phyloP scores from a whole-genome alignment of 2,888 invertebrate species.

The Catonia carolina region DNA sequence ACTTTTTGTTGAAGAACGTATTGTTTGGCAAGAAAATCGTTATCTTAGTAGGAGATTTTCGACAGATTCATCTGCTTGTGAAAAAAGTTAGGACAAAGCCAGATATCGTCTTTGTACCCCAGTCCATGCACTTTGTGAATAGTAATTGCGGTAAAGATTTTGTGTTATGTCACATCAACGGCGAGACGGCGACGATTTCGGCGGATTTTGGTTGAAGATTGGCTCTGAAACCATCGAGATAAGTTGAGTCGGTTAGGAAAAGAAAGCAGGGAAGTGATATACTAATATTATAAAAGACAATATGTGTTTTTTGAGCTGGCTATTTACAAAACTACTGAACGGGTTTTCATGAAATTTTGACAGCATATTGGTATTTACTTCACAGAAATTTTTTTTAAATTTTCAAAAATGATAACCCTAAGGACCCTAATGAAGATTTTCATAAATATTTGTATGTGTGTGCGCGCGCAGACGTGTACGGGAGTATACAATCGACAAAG shows the following conservation, averaged over 20 bases:
- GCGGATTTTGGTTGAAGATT: constrained; percentile 9
- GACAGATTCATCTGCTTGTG: constrained; percentile 24
- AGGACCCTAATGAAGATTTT: too few relatives aligned
- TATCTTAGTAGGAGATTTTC: constrained; percentile 24
- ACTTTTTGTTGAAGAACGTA: constrained; percentile 13
- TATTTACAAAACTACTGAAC: too few relatives aligned
- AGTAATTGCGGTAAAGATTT: background rate
- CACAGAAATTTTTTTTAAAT: too few relatives aligned
- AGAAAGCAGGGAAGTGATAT: background rate
- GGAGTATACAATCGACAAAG: too few relatives aligned
- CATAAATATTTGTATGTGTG: too few relatives aligned
- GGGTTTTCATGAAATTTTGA: too few relatives aligned
- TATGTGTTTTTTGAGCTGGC: too few relatives aligned
- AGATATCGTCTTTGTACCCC: constrained; percentile 10
- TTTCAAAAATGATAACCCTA: too few relatives aligned
- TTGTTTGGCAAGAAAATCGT: constrained; percentile 20
- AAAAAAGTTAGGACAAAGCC: background rate
- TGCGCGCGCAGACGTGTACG: too few relatives aligned
- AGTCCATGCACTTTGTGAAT: background rate
- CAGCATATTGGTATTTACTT: too few relatives aligned
- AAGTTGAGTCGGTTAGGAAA: background rate
- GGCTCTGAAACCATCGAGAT: constrained; percentile 4
- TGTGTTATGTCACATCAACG: constrained; percentile 9
- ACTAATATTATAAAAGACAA: background rate
- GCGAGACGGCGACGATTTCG: background rate